Evolutionary conservation across 2,888 invertebrate species (phyloP).

Genomic region (Conistra vaccinii): DNA sequence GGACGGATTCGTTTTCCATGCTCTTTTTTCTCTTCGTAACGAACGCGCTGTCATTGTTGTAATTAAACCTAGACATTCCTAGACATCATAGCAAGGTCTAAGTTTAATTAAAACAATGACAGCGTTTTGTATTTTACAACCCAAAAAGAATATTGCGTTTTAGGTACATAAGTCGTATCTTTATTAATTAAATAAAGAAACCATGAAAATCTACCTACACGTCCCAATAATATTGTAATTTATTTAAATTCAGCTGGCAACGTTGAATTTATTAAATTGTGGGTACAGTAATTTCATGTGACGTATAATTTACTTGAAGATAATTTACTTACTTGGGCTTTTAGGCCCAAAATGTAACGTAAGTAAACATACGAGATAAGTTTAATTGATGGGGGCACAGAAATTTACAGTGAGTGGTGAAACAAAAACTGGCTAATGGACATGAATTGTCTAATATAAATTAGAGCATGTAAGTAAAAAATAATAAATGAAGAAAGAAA

Average conservation of each 20-base stretch:
- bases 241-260: constrained; percentile 47
- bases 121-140: not conserved
- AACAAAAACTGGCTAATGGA: not conserved
- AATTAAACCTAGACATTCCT: no score
- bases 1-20: not conserved
- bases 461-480: not conserved
- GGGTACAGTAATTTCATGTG: constrained; percentile 42
- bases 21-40: not conserved
- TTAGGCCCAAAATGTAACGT: constrained; percentile 35
- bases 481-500: no score
- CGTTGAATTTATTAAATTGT: constrained; percentile 41
- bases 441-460: no score
- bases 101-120: not conserved
- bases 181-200: constrained; percentile 11
- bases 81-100: no score
- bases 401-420: not conserved
- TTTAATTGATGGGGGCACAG: constrained; percentile 17
- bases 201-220: constrained; percentile 2
- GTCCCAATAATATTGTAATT: constrained; percentile 33
- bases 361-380: not conserved
- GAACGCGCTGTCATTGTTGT: no score
- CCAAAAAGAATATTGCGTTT: not conserved
- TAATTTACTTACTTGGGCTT: constrained; percentile 55
- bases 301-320: constrained; percentile 27
- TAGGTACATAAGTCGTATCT: not conserved